Conservation (phyloP, 1,140 invertebrate species). For the Carposina sasakii region DNA sequence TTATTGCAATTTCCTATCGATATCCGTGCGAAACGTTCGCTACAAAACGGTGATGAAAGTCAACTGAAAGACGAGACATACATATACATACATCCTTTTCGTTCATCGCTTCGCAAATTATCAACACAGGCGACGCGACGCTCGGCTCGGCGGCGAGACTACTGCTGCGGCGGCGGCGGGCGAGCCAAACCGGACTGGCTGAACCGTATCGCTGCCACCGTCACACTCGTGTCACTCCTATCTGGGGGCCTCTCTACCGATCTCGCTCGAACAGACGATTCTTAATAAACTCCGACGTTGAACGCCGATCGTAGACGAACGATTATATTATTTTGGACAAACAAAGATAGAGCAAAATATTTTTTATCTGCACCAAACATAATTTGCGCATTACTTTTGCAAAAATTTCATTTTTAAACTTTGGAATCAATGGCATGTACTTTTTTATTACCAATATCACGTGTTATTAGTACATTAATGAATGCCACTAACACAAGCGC, state of each 20-base stretch:
- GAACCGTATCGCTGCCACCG: constrained; percentile 46
- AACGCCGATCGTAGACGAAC: constrained; percentile 42
- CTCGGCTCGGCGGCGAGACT: constrained; percentile 37
- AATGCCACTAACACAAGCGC: no score
- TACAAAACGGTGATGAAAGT: constrained; percentile 70
- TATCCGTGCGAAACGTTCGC: constrained; percentile 67
- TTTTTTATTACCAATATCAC: no score
- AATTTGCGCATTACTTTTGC: no score
- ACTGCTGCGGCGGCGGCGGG: constrained; percentile 31
- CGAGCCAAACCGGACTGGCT: constrained; percentile 32
- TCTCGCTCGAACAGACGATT: constrained; percentile 50
- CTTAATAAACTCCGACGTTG: constrained; percentile 39
- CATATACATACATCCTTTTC: constrained; percentile 68
- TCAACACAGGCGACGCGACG: constrained; percentile 59
- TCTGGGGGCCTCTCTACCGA: constrained; percentile 40
- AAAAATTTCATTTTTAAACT: no score
- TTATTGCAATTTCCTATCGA: constrained; percentile 64
- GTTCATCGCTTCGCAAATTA: constrained; percentile 61
- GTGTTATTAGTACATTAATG: no score
- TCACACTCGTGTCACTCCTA: constrained; percentile 49
- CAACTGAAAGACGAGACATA: constrained; percentile 70
- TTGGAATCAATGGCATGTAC: no score
- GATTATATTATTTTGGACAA: no score
- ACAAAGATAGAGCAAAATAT: no score
- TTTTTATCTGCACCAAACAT: no score